Evolutionary conservation across 2,797 vertebrate genomes (phyloP), one percentile per base, ranked within the genome.

Genomic region (Euphonia xanthogaster): DNA sequence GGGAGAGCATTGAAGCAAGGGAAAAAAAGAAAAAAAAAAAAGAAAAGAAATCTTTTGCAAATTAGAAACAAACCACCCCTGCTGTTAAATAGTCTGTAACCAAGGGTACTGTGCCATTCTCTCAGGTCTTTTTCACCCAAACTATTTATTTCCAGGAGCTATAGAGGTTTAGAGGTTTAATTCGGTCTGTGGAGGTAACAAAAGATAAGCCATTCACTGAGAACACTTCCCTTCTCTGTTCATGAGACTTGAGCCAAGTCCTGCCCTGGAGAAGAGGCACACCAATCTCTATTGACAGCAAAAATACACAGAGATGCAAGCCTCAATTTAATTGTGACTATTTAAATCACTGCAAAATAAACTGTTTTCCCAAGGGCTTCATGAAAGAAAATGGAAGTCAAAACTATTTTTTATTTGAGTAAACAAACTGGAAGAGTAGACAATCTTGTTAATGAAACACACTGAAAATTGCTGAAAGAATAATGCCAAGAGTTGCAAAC

Each of bases 311-410:
- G 12, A 94, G 61, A 91, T 82, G 2, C 66, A 96, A 94, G 88
- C 68, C 95, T 33, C 78, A 94, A 85, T 95, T 97, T 94, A 96
- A 94, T 74, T 95, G 74, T 83, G 92, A 95, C 66, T 96, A 70
- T 93, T 97, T 93, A 97, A 97, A 97, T 94, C 86, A 76, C 86
- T 76, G 55, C 48, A 70, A 98, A 97, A 91, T 81, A 97, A 97
- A 94, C 83, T 82, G 71, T 89, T 97, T 88, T 91, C 81, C 97
- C 88, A 90, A 54, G 62, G 90, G 87, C 78, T 91, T 86, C 74
- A 42, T 37, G 93, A 97, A 84, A 84, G 90, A 91, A 94, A 95
- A 94, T 73, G 91, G 96, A 97, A 97, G 95, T 94, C 84, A 92
- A 95, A 95, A 93, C 79, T 95, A 86, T 96, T 95, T 96, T 96